Evolutionary conservation across 2,113 vertebrate genomes (phyloP), one percentile per base, ranked within the genome.

Genomic region (Pangasianodon gigas): DNA sequence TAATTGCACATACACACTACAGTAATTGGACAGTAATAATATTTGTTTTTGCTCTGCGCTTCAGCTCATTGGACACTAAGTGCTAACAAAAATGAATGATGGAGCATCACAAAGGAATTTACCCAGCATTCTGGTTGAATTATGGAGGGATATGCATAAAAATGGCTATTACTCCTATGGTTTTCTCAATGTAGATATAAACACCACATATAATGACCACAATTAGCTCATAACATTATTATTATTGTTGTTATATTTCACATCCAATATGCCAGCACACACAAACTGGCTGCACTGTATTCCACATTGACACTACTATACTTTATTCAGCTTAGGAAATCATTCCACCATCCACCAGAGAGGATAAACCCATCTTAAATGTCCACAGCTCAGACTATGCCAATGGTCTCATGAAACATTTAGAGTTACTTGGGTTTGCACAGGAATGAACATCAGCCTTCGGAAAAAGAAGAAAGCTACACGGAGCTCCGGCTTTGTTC

Each of bases 371-470:
- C 67, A 71, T 89, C 82, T 60, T 89, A 85, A 89, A 89, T 85
- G 69, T 85, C 88, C 54, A 56, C 67, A 14, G 54, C 69, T 46
- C 54, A 18, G n/a, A 62, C 67, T 58, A 51, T 75, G 81, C 82
- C 75, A 85, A 52, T 52, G 69, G 82, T 62, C 88, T 89, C 88
- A 85, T 89, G 69, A 85, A 89, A 85, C 88, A 89, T 85, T 85
- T 52, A 89, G 71, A 75, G 88, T 74, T 89, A 62, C 71, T 85
- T 85, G 41, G 44, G 52, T 79, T 89, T 62, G 69, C 82, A 52
- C 67, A 85, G 69, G 88, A 85, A 75, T 51, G 65, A 74, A 46
- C 69, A 48, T 75, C 52, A 37, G 56, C 19, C 48, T 52, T n/a
- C 44, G 8, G 44, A 74, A 89, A 77, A 60, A 32, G 10, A 16